Conservation (phyloP, 2,888 invertebrate species). For the Drosophila pseudotalamancana region DNA sequence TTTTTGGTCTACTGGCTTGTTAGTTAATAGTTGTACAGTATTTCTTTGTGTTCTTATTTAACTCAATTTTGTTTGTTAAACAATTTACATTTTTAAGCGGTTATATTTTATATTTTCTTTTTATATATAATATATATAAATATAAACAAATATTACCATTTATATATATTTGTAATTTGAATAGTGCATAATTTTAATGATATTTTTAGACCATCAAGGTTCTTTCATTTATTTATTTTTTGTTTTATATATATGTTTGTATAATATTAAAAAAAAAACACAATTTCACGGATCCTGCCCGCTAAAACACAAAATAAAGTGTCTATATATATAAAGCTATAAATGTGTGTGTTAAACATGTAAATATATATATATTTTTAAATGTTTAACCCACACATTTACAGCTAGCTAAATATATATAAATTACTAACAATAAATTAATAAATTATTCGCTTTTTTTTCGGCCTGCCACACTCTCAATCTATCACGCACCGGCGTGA, state of each 20-base stretch:
- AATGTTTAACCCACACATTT: too few relatives aligned
- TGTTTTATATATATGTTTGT: conserved; percentile 27
- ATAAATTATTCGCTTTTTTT: conserved; percentile 72
- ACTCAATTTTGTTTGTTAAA: conserved; percentile 43
- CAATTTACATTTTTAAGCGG: conserved; percentile 32
- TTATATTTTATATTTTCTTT: background rate
- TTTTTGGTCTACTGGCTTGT: background rate
- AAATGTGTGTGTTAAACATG: conserved; percentile 48
- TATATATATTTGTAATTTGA: conserved; percentile 26
- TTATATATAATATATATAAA: conserved; percentile 16
- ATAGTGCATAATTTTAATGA: conserved; percentile 74
- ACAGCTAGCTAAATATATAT: conserved; percentile 8
- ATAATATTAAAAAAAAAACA: conserved; percentile 55
- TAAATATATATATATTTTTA: conserved; percentile 13
- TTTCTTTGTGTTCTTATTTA: conserved; percentile 6
- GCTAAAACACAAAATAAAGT: conserved; percentile 79
- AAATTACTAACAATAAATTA: conserved; percentile 41
- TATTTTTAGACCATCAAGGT: conserved; percentile 81
- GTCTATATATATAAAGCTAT: conserved; percentile 18
- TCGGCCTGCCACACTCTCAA: conserved; percentile 71
- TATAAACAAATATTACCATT: conserved; percentile 11
- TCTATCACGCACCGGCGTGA: conserved; percentile 69
- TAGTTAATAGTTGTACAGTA: conserved; percentile 8
- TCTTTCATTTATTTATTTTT: conserved; percentile 46
- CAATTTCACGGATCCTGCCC: conserved; percentile 81